Base-by-base conservation (phyloP, 2,888 invertebrate species). In the Danaus chrysippus region DNA sequence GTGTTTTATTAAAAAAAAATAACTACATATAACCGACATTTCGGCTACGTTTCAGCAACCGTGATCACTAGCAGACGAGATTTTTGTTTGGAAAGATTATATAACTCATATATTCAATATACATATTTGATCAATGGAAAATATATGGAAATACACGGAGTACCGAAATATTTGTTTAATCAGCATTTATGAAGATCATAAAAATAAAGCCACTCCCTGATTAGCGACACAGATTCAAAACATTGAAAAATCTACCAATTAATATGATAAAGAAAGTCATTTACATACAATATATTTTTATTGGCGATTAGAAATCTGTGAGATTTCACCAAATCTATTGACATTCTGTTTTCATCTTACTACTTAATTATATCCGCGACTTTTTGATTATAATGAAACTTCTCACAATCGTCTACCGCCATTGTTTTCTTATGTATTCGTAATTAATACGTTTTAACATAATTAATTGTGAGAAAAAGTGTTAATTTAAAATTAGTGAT, bases 141-240 rank as follows among this genome's bases (percentile, higher is more conserved):
- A 23, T 23, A 23, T 3, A 23, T 23, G 23, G 3, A 23, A 23
- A 3, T 23, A 3, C 23, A 23, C 3, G 23, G 3, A 23, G 23
- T 23, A 3, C 23, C 23, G 6, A 34, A 34, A 34, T 6, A 34
- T 0, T 6, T 34, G 23, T 34, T 34, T 34, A 34, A 34, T 34
- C 23, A 34, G 23, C 23, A 34, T 34, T 34, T 34, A 34, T 34
- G 23, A 34, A 34, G 23, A 8, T 34, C 23, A 34, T 34, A 34
- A 34, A 34, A 34, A 34, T 34, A 34, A 34, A 34, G 42, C 11
- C 56, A 54, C 59, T 63, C 34, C 46, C 56, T 58, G 52, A 57
- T 58, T 17, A 23, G 15, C 15, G 55, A 58, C 56, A 65, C 61
- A 57, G 46, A 34, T 34, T 34, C 23, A 34, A 5, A 5, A 34